These are phyloP conservation scores for Puntigrus tetrazona DNA, from an alignment of 2,113 vertebrate species.

Conservation along the genomic window DNA sequence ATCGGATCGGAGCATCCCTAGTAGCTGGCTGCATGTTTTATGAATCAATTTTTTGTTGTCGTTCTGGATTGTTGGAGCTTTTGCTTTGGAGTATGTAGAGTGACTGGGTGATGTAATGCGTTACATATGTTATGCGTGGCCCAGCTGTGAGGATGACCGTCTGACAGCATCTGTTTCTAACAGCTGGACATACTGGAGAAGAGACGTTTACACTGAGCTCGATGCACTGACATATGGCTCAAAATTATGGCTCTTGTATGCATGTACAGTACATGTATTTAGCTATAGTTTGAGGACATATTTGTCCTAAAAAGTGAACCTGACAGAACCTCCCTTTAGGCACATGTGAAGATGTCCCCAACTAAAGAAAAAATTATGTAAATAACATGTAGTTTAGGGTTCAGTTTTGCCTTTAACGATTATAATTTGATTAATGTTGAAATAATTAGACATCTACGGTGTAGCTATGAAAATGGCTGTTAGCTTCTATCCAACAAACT, in stretches of 20 bases:
- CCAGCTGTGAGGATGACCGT: slow-evolving; percentile 25
- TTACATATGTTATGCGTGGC: not conserved
- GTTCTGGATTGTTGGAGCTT: not conserved
- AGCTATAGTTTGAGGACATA: not conserved
- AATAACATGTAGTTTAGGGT: not conserved
- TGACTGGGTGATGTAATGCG: not conserved
- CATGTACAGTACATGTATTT: not conserved
- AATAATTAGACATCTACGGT: not conserved
- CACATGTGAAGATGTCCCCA: not conserved
- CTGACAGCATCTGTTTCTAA: slow-evolving; percentile 38
- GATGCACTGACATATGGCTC: slow-evolving; percentile 32
- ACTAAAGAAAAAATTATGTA: not conserved
- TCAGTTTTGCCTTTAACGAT: not conserved
- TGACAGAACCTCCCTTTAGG: not conserved
- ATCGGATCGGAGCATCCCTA: too few relatives aligned
- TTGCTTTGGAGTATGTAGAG: not conserved
- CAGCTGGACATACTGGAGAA: slow-evolving; percentile 40
- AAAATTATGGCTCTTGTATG: not conserved
- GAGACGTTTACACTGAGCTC: not conserved
- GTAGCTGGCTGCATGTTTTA: not conserved
- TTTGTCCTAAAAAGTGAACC: not conserved
- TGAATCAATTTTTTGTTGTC: not conserved
- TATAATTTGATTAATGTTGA: not conserved
- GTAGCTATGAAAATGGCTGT: not conserved
- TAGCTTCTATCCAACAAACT: not conserved